These are phyloP conservation scores for Kryptolebias ocellatus DNA, from an alignment of 2,797 vertebrate species.

Conservation along the genomic window DNA sequence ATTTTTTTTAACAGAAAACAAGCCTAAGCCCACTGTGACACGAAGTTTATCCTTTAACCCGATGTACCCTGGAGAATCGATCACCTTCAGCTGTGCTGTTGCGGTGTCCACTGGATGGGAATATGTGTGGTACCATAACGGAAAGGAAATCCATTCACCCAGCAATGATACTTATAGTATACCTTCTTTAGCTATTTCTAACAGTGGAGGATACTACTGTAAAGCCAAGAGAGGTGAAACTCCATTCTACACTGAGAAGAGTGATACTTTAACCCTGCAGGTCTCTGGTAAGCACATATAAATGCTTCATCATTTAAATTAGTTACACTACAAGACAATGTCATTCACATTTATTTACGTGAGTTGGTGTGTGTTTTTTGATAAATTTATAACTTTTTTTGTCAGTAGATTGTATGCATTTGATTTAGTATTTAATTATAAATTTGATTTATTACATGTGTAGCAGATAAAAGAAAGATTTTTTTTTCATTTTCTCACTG, in stretches of 20 bases:
- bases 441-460: too few relatives aligned
- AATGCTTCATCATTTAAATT: background rate
- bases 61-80: slow-evolving; percentile 39
- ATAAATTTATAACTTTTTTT: too few relatives aligned
- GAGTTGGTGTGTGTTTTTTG: too few relatives aligned
- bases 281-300: slow-evolving; percentile 51
- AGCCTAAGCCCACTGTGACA: background rate
- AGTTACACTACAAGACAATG: background rate
- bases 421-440: background rate
- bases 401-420: too few relatives aligned
- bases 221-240: slow-evolving; percentile 38
- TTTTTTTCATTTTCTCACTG: background rate
- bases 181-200: accelerated
- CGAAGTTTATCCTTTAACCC: background rate
- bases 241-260: slow-evolving; percentile 12
- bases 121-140: slow-evolving; percentile 51
- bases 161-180: accelerated
- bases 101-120: slow-evolving; percentile 21
- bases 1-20: background rate
- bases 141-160: background rate
- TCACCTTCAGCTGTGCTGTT: slow-evolving; percentile 34
- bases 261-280: slow-evolving; percentile 19
- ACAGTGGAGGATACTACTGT: slow-evolving; percentile 58
- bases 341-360: background rate
- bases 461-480: too few relatives aligned